These are phyloP conservation scores for Notoglanidium macrostoma DNA, from an alignment of 2,797 vertebrate genomes.

Conservation along the genomic window DNA sequence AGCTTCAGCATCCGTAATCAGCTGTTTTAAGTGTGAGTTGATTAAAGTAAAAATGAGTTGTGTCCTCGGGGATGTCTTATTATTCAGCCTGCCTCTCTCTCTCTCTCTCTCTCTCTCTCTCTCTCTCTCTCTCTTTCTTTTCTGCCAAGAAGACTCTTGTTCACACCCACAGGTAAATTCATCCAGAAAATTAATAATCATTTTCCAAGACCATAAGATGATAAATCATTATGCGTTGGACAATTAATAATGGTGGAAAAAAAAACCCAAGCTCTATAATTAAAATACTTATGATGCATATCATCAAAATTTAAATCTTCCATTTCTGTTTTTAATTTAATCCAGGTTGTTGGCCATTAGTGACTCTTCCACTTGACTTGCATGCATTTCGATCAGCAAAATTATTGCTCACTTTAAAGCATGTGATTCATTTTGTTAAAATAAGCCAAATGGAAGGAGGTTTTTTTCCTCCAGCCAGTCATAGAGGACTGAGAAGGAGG, in stretches of 20 bases:
- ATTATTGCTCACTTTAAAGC: conserved; percentile 56
- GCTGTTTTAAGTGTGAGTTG: conserved; percentile 88
- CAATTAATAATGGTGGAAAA: conserved; percentile 92
- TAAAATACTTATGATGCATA: conserved; percentile 84
- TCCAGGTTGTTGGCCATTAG: conserved; percentile 58
- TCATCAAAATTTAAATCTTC: conserved; percentile 81
- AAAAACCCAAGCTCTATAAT: conserved; percentile 87
- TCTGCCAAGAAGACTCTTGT: conserved; percentile 81
- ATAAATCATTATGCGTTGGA: conserved; percentile 96
- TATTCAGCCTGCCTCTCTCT: conserved; percentile 63
- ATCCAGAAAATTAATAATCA: conserved; percentile 97
- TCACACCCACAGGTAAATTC: conserved; percentile 93
- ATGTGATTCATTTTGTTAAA: conserved; percentile 53
- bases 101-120: conserved; percentile 41
- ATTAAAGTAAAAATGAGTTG: conserved; percentile 93
- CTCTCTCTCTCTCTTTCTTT: conserved; percentile 45
- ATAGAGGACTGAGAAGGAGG: not conserved
- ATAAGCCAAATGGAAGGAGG: conserved; percentile 42
- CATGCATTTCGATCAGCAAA: conserved; percentile 56
- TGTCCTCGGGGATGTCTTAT: conserved; percentile 87
- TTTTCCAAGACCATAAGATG: conserved; percentile 84
- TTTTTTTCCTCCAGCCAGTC: not conserved
- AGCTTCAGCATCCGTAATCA: conserved; percentile 83
- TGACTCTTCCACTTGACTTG: conserved; percentile 60
- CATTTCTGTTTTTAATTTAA: conserved; percentile 66